Evolutionary conservation across 2,888 invertebrate species (phyloP), one percentile per base, ranked within the genome.

Genomic region (Nomada fucata): DNA sequence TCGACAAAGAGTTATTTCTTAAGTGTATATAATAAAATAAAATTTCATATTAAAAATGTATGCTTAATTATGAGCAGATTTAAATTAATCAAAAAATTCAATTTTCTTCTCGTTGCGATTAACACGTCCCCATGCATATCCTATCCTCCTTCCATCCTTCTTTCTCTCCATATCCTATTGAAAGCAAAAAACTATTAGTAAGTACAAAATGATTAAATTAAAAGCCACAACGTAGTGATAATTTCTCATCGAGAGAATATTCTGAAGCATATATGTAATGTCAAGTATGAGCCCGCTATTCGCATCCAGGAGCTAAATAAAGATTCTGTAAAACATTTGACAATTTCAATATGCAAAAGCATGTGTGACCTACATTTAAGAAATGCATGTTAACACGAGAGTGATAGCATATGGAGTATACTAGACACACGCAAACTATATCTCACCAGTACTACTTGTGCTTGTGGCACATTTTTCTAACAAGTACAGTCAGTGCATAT

Each of bases 171-270:
- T 85, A 90, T 88, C 92, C 93, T 93, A 93, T 90, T 93, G 87
- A 93, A 93, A 93, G 92, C 92, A 93, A 93, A 93, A 93, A 91
- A 89, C 93, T 93, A 93, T 93, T 93, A 93, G 93, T 93, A 92
- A 91, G 90, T 92, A 90, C 86, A 90, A 90, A 91, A 90, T 88
- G 75, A 91, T 87, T 64, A 89, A 86, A 88, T 89, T 57, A 89
- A 85, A 86, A 89, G 83, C 74, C 71, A 86, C 83, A 87, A 88
- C 73, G 81, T 81, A 84, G 86, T 81, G 77, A 86, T 83, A 81
- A 79, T 82, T 87, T 84, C 72, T 86, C 79, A 86, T 82, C 86
- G 68, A 79, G 57, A 70, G 83, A 84, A 83, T 85, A 88, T 83
- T 85, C 67, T 73, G 84, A 88, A 84, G 87, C 87, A 64, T 87